Evolutionary conservation across 2,888 invertebrate genomes (phyloP), one percentile per base, ranked within the genome.

Genomic region (Tenthredo livida): DNA sequence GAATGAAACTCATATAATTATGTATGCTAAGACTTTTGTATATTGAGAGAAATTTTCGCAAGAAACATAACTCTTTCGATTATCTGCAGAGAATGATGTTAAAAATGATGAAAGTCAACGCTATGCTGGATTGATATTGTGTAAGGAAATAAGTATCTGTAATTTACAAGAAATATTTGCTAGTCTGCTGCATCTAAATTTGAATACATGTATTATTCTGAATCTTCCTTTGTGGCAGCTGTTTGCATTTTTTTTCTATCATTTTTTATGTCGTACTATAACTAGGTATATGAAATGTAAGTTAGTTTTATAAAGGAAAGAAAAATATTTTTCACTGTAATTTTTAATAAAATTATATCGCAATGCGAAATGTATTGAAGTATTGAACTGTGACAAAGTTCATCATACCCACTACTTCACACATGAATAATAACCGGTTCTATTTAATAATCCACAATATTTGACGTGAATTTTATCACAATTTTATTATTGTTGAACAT

Each of bases 291-390:
- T 2, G n/a, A 2, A 29, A 29, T 21, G 15, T 77, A 43, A n/a
- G 40, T 43, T 29, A 77, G 40, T 80, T 37, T 37, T 21, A 25
- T 15, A 25, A 80, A 2, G 33, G 4, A 9, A 6, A 40, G 37
- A 61, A 33, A 61, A 40, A 40, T 80, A 80, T 80, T 80, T 80
- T 58, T 80, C 58, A 80, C 40, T 40, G 58, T 37, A n/a, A 80
- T 80, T 80, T 80, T 10, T 61, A 80, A 80, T 58, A 80, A 80
- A 80, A 80, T 80, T 29, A 77, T 54, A 77, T 73, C 72, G 40
- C 29, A 33, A 77, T 54, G 50, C 21, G 54, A 50, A 77, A 54
- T 54, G 54, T 2, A 54, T 15, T 7, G 50, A 54, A 17, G 10
- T 77, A 9, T 29, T 70, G 17, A 29, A 37, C 21, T 70, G n/a